Base-by-base conservation (phyloP, 2,888 invertebrate genomes). In the Volucella bombylans region DNA sequence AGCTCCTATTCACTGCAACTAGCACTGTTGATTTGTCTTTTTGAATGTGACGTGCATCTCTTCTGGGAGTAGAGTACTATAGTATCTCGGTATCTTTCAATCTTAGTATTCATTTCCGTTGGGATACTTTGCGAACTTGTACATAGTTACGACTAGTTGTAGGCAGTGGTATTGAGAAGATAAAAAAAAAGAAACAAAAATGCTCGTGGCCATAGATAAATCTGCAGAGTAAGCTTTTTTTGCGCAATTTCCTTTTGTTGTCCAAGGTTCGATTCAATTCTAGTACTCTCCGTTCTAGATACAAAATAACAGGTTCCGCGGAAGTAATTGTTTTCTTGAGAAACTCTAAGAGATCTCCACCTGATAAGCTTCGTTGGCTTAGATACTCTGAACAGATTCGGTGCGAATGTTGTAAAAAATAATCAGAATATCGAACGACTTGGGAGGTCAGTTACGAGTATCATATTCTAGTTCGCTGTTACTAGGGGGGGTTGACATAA, bases 181-280 rank as follows among this genome's bases (percentile, higher is more conserved):
- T 4, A n/a, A 43, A 64, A 71, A 11, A 38, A 45, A 45, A n/a
- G n/a, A 10, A 14, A 9, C 43, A 47, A 15, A 10, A 47, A 65
- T 67, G 39, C 49, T 41, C 39, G 49, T 15, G 8, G 61, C 10
- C 57, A 57, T 45, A 65, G 12, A 38, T 43, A 45, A 45, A 57
- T n/a, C 47, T 47, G 38, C 11, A 10, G 14, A 55, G 64, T 4
- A 18, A 14, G 14, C 18, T 2, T 52, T 31, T 64, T 23, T 76
- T 77, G 71, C 59, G 59, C 59, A 77, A 71, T 71, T 82, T 65
- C 59, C 65, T 71, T 69, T 31, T 43, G 65, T 23, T 54, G 39
- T 41, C 4, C 54, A 49, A 18, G 31, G 31, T 31, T 31, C 31
- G 68, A 62, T 49, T 68, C 55, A 74, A 6, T 23, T 61, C 15